Evolutionary conservation across 2,797 vertebrate species (phyloP).

Genomic region (Brachyrhaphis roseni): DNA sequence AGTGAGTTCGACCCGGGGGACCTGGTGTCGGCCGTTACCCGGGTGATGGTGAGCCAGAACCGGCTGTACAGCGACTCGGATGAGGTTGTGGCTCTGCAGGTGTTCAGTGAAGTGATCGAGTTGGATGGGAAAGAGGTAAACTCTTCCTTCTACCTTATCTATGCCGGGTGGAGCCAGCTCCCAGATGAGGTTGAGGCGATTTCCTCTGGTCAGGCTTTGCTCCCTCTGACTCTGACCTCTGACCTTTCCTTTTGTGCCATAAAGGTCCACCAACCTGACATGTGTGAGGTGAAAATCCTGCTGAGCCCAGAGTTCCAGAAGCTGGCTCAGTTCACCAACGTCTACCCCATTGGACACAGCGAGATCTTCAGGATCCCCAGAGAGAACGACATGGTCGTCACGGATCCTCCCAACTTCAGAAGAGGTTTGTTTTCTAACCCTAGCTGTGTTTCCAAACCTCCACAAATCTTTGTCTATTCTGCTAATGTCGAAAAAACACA

Average conservation of each 20-base stretch:
- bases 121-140: slow-evolving; percentile 88
- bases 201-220: too few species aligned
- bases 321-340: slow-evolving; percentile 86
- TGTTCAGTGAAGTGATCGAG: slow-evolving; percentile 92
- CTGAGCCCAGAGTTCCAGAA: slow-evolving; percentile 86
- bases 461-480: too few species aligned
- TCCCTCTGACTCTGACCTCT: neutral
- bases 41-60: slow-evolving; percentile 91
- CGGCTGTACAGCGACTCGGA: slow-evolving; percentile 85
- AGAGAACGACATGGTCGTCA: slow-evolving; percentile 86
- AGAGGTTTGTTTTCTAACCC: slow-evolving; percentile 78
- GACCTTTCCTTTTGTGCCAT: slow-evolving; percentile 4
- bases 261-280: slow-evolving; percentile 91
- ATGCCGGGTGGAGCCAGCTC: neutral
- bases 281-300: slow-evolving; percentile 90
- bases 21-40: slow-evolving; percentile 83
- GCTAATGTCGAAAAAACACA: too few species aligned
- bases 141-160: too few species aligned
- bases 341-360: slow-evolving; percentile 88
- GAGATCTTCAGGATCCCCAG: slow-evolving; percentile 88
- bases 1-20: slow-evolving; percentile 74
- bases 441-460: neutral
- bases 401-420: slow-evolving; percentile 82
- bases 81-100: slow-evolving; percentile 84
- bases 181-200: neutral